Base-by-base conservation (phyloP, 2,113 vertebrate genomes). In the Scartelaos histophorus region DNA sequence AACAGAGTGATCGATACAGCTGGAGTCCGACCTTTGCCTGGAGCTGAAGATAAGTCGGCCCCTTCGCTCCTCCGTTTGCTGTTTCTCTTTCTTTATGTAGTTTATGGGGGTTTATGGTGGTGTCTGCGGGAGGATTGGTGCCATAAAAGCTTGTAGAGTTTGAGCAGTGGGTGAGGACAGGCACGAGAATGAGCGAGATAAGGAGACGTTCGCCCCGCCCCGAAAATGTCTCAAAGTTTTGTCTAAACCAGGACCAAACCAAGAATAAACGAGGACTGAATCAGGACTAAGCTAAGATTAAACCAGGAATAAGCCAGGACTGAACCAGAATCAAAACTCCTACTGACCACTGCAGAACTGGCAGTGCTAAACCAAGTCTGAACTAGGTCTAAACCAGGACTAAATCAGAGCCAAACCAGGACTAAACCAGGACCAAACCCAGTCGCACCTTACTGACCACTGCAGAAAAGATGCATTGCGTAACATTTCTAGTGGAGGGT, bases 21-120 rank as follows among this genome's bases (percentile, higher is more conserved):
- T 54, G 13, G 57, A 0, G 72, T 71, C 17, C 34, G 69, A 89
- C 87, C 86, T 90, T 90, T 90, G 83, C 65, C 87, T 90, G 85
- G 68, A 24, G 22, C 57, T 38, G 10, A 17, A 81, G 80, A 88
- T 86, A 88, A 85, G n/a, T n/a, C 29, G 4, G 29, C 29, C 61
- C 1, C 19, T 45, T 10, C 38, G 35, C 17, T 54, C 51, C n/a
- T 34, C 12, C 7, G 22, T 84, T 57, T 67, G 49, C 74, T 22
- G 64, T 11, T 49, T 73, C 46, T 29, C 22, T 13, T 16, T 19
- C 24, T 34, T 61, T 16, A 16, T 73, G 22, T 25, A 5, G 58
- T 88, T 75, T 73, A 67, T 75, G 69, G 66, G 66, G 17, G 58
- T 88, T 75, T 73, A 67, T 75, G 69, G 66, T 64, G 19, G 35